Base-by-base conservation (phyloP, 2,888 invertebrate genomes). In the Diarsia mendica region DNA sequence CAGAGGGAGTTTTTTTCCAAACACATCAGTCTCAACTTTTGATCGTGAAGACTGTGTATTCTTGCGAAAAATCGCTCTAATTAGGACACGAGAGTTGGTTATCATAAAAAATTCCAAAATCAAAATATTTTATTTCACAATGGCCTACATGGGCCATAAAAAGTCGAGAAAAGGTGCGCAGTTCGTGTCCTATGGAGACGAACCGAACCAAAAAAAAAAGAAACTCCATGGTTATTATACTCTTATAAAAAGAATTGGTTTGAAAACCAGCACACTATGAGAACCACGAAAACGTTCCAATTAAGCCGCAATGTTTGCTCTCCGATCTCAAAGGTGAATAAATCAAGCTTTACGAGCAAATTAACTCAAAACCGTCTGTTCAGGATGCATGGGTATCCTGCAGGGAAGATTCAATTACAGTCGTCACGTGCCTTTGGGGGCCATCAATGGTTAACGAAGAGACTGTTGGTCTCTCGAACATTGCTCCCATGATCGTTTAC, bases 381-480 rank as follows among this genome's bases (percentile, higher is more conserved):
- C 23, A 48, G 76, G 49, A 80, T 76, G 66, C 72, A 70, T 64
- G 49, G 68, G 23, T 48, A 44, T 63, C 44, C 80, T 72, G 58
- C 61, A 28, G 70, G 74, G 76, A 72, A 79, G 82, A 85, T 90
- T 85, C 90, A 90, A 90, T 91, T 90, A 91, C 75, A 72, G 49
- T 33, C 67, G 75, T 84, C 87, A 89, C 91, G 90, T 91, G 87
- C 76, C 87, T 67, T 63, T 63, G 80, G 82, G 86, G 81, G 80
- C 85, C 85, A 86, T 90, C 87, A 89, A 87, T 67, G 72, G 72
- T 67, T 73, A 71, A 71, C 55, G 70, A 39, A 55, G 65, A 55
- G 60, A 23, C 69, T 49, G 61, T 61, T 70, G 55, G 55, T 51
- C 48, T 46, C 61, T 58, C 20, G n/a, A 49, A 55, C n/a, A 55